phyloP scores from a whole-genome alignment of 1,140 invertebrate genomes.

The Trachymyrmex septentrionalis region DNA sequence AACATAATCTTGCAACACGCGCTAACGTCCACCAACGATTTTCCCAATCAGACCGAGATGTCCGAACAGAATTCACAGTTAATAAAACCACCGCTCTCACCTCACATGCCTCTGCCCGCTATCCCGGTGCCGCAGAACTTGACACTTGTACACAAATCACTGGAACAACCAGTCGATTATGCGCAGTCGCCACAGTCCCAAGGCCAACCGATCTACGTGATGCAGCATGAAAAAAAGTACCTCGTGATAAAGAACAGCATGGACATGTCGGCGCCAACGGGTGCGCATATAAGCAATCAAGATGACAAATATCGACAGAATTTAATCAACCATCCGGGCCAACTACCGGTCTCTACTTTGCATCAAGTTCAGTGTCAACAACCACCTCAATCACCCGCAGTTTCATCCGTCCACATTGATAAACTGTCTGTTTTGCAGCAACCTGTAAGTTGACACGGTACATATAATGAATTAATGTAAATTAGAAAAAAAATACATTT shows the following conservation, averaged over 20 bases:
- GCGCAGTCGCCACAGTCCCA: conserved; percentile 78
- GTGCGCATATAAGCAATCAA: conserved; percentile 76
- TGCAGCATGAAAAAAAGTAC: conserved; percentile 83
- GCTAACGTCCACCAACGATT: conserved; percentile 81
- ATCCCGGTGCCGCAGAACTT: conserved; percentile 78
- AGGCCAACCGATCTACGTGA: conserved; percentile 77
- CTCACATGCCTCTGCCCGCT: conserved; percentile 79
- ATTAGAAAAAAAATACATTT: background rate
- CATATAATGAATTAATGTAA: background rate
- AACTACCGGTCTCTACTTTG: conserved; percentile 77
- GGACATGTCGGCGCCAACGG: conserved; percentile 74
- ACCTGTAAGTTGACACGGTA: conserved; percentile 75
- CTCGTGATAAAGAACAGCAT: conserved; percentile 84
- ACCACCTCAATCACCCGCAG: conserved; percentile 79
- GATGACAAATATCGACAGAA: conserved; percentile 83
- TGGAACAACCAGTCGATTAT: conserved; percentile 83
- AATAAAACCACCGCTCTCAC: conserved; percentile 81
- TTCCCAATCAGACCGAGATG: conserved; percentile 75
- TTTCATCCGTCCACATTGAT: conserved; percentile 82
- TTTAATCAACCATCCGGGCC: conserved; percentile 81
- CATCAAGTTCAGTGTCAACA: conserved; percentile 83
- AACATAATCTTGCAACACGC: conserved; percentile 84
- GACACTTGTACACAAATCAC: conserved; percentile 79
- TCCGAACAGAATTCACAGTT: conserved; percentile 80
- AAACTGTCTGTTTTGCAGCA: conserved; percentile 81